Conservation (phyloP, 2,797 vertebrate species). For the Eidolon dupreanum region DNA sequence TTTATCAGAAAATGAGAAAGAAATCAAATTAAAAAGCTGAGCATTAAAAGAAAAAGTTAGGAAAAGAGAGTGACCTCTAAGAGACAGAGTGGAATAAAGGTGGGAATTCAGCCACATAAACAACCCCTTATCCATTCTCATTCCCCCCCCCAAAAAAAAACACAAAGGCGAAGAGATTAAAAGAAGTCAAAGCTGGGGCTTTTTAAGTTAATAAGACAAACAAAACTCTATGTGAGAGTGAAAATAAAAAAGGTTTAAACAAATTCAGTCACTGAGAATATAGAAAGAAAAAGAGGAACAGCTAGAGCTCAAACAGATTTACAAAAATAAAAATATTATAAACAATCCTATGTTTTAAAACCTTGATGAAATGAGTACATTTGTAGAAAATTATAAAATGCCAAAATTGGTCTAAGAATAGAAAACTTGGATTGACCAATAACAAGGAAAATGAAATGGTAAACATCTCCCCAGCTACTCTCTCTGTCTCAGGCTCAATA, state of each 20-base stretch:
- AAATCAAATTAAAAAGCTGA: slow-evolving; percentile 4
- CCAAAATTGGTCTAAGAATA: neutral
- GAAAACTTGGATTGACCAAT: neutral
- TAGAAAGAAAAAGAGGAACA: neutral
- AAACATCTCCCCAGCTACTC: neutral
- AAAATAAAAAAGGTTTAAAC: neutral
- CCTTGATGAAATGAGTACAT: neutral
- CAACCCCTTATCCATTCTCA: neutral
- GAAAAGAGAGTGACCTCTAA: slow-evolving; percentile 1
- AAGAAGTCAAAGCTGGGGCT: neutral
- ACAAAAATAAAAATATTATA: slow-evolving; percentile 7
- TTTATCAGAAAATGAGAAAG: slow-evolving; percentile 23
- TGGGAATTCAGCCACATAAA: neutral
- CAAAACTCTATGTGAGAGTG: neutral
- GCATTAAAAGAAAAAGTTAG: neutral
- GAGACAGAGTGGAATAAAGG: neutral
- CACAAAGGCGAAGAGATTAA: neutral
- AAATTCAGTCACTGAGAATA: neutral
- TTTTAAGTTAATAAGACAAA: neutral
- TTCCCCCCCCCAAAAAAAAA: neutral
- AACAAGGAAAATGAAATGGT: neutral
- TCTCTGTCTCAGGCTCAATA: rapidly evolving
- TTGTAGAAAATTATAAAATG: slow-evolving; percentile 25
- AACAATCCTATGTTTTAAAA: slow-evolving; percentile 17
- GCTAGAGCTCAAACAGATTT: neutral